phyloP scores from a whole-genome alignment of 2,113 vertebrate genomes.

The Hystrix brachyura region DNA sequence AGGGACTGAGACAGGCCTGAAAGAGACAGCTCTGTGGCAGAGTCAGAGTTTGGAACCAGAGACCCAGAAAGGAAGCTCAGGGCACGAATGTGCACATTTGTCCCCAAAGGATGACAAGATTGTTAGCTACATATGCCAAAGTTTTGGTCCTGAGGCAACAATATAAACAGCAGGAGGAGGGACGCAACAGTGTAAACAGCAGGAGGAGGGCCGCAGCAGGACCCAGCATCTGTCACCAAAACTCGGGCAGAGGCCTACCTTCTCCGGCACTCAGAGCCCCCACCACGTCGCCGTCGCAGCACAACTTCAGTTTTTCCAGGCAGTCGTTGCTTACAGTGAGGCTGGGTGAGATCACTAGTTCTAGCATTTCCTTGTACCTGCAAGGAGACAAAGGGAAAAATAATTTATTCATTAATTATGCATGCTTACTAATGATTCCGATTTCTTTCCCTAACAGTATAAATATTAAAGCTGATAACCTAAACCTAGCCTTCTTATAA shows the following conservation, averaged over 20 bases:
- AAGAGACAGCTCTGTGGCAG: fast-evolving
- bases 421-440: slow-evolving; percentile 86
- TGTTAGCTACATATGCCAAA: fast-evolving
- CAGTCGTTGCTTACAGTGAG: slow-evolving; percentile 89
- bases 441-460: slow-evolving; percentile 86
- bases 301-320: slow-evolving; percentile 86
- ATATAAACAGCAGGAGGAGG: neutral
- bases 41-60: neutral
- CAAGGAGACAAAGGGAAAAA: slow-evolving; percentile 87
- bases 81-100: fast-evolving
- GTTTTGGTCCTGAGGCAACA: neutral
- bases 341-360: slow-evolving; percentile 91
- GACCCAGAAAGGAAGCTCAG: neutral
- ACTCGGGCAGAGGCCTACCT: slow-evolving; percentile 86
- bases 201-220: fast-evolving
- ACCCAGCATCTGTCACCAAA: neutral
- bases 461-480: slow-evolving; percentile 90
- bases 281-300: slow-evolving; percentile 81
- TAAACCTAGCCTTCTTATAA: slow-evolving; percentile 88
- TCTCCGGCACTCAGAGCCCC: slow-evolving; percentile 88
- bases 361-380: slow-evolving; percentile 94
- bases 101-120: neutral
- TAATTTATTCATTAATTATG: slow-evolving; percentile 89
- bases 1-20: neutral
- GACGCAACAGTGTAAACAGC: too few relatives aligned